phyloP scores from a whole-genome alignment of 2,113 vertebrate species.

The Callipepla squamata region DNA sequence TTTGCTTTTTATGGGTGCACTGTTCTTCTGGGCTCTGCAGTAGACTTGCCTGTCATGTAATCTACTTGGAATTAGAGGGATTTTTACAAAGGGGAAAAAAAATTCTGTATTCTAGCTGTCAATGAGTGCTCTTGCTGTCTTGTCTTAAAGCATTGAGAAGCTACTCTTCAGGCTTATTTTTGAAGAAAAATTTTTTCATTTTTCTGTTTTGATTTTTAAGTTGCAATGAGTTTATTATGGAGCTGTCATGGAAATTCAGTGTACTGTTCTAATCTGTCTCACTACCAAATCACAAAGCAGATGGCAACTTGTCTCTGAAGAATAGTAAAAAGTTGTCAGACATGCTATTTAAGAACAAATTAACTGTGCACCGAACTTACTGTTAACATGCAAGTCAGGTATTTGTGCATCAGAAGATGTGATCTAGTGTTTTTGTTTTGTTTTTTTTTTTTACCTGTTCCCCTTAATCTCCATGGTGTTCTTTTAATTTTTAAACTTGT shows the following conservation, averaged over 20 bases:
- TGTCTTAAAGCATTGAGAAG: constrained; percentile 58
- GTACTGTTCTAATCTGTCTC: not conserved
- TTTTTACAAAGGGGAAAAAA: constrained; percentile 17
- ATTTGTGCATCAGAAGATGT: not conserved
- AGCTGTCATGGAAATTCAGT: not conserved
- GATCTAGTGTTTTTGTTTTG: not conserved
- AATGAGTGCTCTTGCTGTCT: constrained; percentile 31
- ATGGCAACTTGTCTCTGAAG: not conserved
- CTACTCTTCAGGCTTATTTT: constrained; percentile 62
- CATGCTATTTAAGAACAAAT: not conserved
- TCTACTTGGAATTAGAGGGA: constrained; percentile 10
- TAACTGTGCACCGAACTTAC: not conserved
- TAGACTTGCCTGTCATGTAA: constrained; percentile 50
- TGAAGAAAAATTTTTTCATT: not conserved
- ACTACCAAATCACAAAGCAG: not conserved
- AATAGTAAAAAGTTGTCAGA: constrained; percentile 6
- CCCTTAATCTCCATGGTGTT: too few relatives aligned
- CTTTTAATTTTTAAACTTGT: not conserved
- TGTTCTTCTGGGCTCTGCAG: constrained; percentile 61
- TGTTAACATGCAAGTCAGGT: not conserved
- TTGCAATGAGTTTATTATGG: not conserved
- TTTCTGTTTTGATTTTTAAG: not conserved
- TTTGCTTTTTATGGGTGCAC: constrained; percentile 54
- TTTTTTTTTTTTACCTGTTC: not conserved
- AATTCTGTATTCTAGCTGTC: not conserved